phyloP scores from a whole-genome alignment of 2,113 vertebrate species.

The Peromyscus maniculatus region DNA sequence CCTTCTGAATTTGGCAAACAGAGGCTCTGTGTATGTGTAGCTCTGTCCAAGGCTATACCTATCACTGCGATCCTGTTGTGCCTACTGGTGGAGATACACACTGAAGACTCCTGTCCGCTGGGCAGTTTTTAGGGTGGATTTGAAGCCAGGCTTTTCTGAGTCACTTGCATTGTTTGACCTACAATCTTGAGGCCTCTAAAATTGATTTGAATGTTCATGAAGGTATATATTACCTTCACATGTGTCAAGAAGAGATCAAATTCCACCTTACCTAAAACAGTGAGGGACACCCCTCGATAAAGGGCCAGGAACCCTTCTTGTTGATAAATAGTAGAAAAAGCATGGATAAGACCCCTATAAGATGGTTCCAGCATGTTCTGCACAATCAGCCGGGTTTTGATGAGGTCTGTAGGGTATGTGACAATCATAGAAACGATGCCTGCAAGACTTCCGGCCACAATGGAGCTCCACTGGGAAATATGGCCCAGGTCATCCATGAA shows the following conservation, averaged over 20 bases:
- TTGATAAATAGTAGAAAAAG: slow-evolving; percentile 91
- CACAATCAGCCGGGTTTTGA: slow-evolving; percentile 94
- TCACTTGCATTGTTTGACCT: neutral
- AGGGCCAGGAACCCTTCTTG: slow-evolving; percentile 93
- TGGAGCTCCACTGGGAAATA: slow-evolving; percentile 94
- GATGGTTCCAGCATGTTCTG: slow-evolving; percentile 93
- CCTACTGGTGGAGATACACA: no score
- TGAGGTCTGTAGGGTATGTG: slow-evolving; percentile 95
- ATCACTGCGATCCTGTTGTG: neutral
- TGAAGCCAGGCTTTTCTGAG: neutral
- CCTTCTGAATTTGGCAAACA: neutral
- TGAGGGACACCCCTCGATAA: slow-evolving; percentile 95
- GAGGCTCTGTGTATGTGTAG: neutral
- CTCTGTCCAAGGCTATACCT: neutral
- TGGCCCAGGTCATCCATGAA: slow-evolving; percentile 94
- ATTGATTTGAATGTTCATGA: neutral
- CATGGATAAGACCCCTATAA: slow-evolving; percentile 91
- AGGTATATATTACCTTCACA: neutral
- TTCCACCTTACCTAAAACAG: slow-evolving; percentile 91
- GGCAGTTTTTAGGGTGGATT: neutral
- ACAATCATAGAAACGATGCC: slow-evolving; percentile 93
- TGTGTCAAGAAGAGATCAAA: slow-evolving; percentile 16
- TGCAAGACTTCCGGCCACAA: slow-evolving; percentile 93
- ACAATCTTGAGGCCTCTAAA: slow-evolving; percentile 17
- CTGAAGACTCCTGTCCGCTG: neutral